Evolutionary conservation across 2,797 vertebrate genomes (phyloP).

Genomic region (Sciurus carolinensis): DNA sequence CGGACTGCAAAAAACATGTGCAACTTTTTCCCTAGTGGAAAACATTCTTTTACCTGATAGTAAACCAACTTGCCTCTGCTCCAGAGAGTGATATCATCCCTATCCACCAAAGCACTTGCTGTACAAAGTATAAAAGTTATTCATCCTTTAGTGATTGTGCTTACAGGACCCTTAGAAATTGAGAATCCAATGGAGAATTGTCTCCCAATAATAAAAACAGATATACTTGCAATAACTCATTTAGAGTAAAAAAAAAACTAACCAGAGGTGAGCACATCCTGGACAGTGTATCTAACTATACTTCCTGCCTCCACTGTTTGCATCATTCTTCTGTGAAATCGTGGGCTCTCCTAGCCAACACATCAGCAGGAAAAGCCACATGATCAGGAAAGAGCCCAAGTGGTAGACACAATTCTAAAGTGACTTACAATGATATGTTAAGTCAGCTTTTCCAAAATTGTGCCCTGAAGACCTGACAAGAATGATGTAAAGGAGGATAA

Average conservation of each 20-base stretch:
- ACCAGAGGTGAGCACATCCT: background rate
- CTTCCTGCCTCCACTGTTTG: fast-evolving
- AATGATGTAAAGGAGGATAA: too few relatives aligned
- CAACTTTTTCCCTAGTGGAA: background rate
- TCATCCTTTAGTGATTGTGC: background rate
- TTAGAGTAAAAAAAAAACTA: background rate
- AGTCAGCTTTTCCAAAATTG: too few relatives aligned
- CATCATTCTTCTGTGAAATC: background rate
- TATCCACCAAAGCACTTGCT: background rate
- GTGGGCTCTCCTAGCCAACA: background rate
- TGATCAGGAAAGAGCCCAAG: background rate
- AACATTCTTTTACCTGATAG: background rate
- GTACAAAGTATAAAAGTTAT: background rate
- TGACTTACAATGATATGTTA: background rate
- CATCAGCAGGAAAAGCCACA: too few relatives aligned
- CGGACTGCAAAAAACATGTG: background rate
- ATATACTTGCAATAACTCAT: background rate
- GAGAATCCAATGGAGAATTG: background rate
- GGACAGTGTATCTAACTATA: too few relatives aligned
- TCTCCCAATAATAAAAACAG: background rate
- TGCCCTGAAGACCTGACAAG: too few relatives aligned
- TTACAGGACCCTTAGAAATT: background rate
- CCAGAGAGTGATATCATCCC: background rate
- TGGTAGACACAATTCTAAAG: background rate
- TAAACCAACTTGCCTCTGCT: background rate